A percentile compares a stretch with the other conserved stretches of the same genome.
phyloP scores from a whole-genome alignment of 2,888 invertebrate species.

The Hydroisotoma schaefferi region DNA sequence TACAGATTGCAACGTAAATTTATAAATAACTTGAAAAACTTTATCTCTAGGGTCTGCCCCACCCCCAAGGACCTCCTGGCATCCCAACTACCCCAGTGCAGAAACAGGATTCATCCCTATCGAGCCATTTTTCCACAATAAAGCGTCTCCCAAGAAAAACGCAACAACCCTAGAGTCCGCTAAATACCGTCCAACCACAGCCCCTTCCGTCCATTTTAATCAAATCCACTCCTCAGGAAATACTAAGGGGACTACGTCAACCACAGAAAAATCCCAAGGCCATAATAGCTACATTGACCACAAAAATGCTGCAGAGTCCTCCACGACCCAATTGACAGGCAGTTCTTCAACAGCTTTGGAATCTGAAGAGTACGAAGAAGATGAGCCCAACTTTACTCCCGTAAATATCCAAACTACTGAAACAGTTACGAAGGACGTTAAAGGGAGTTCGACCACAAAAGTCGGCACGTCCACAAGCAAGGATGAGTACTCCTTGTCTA shows the following conservation, averaged over 20 bases:
- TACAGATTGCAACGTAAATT: no score
- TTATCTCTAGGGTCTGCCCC: constrained; percentile 15
- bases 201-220: constrained; percentile 15
- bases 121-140: constrained; percentile 46
- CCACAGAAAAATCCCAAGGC: constrained; percentile 4
- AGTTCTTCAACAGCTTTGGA: constrained; percentile 13
- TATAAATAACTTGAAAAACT: no score
- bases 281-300: neutral
- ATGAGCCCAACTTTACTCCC: constrained; percentile 36
- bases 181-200: constrained; percentile 28
- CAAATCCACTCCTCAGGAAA: constrained; percentile 11
- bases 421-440: neutral
- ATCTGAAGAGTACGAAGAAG: constrained; percentile 41
- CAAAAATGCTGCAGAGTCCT: neutral
- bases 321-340: neutral
- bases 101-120: constrained; percentile 49
- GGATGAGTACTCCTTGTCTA: constrained; percentile 36
- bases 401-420: constrained; percentile 30
- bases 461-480: neutral
- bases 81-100: constrained; percentile 45
- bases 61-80: constrained; percentile 37
- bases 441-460: no score
- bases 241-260: constrained; percentile 15
- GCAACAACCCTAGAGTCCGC: constrained; percentile 1
- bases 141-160: neutral